phyloP scores from a whole-genome alignment of 2,113 vertebrate genomes.

The Potamarius usumacintae region DNA sequence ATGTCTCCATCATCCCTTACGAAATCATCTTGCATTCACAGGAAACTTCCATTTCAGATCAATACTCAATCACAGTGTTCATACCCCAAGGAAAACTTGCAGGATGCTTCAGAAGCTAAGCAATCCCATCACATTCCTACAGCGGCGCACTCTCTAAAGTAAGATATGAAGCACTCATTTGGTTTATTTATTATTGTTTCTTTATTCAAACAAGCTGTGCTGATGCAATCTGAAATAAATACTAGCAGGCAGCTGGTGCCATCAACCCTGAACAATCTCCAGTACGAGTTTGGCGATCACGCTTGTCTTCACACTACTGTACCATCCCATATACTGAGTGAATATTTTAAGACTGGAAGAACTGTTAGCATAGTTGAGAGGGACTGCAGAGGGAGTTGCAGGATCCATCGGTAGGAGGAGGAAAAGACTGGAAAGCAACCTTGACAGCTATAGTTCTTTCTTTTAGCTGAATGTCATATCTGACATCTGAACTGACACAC shows the following conservation, averaged over 20 bases:
- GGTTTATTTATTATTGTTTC: conserved; percentile 45
- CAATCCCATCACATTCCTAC: neutral
- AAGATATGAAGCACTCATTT: conserved; percentile 9
- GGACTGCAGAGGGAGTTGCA: conserved; percentile 9
- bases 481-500: conserved; percentile 46
- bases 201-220: conserved; percentile 43
- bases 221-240: conserved; percentile 31
- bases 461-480: conserved; percentile 27
- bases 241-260: neutral
- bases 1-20: neutral
- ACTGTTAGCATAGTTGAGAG: neutral
- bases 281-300: neutral
- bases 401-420: conserved; percentile 11
- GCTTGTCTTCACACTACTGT: conserved; percentile 20
- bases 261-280: conserved; percentile 12
- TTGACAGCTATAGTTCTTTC: conserved; percentile 40
- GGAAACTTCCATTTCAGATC: conserved; percentile 59
- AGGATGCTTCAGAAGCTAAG: conserved; percentile 10
- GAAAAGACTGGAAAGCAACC: conserved; percentile 28
- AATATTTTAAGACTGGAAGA: conserved; percentile 27
- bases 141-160: neutral
- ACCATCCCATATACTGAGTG: conserved; percentile 7
- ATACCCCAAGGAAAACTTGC: conserved; percentile 53
- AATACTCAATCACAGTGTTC: conserved; percentile 68
- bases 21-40: neutral